A percentile compares a stretch with the other conserved stretches of the same genome.
phyloP scores from a whole-genome alignment of 2,113 vertebrate species.

The Phainopepla nitens region DNA sequence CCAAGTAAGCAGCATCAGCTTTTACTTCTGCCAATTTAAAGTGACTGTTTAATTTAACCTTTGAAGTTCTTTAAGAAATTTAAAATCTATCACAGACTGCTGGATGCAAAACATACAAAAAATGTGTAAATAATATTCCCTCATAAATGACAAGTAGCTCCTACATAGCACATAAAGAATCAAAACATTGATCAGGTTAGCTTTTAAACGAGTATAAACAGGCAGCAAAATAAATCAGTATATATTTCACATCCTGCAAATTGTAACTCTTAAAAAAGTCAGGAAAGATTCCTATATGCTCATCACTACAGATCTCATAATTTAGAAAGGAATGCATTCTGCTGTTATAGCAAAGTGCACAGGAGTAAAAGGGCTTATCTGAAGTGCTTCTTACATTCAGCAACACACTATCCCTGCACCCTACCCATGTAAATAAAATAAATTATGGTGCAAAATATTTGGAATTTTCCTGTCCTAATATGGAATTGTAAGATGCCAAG shows the following conservation, averaged over 20 bases:
- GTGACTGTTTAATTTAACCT: not conserved
- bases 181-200: not conserved
- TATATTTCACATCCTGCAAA: not conserved
- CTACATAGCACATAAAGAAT: not conserved
- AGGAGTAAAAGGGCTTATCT: not conserved
- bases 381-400: not conserved
- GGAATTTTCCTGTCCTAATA: not conserved
- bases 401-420: not conserved
- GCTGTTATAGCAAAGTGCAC: not conserved
- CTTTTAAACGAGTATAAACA: not conserved
- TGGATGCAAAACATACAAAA: not conserved
- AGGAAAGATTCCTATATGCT: not conserved
- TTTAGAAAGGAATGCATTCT: not conserved
- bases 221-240: not conserved
- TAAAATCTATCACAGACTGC: not conserved
- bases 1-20: not conserved
- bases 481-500: not conserved
- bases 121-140: not conserved
- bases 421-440: not conserved
- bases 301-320: not conserved
- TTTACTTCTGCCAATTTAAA: not conserved
- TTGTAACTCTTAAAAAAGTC: not conserved
- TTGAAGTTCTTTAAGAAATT: not conserved
- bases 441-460: not conserved
- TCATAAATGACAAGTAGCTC: not conserved